Evolutionary conservation across 2,797 vertebrate species (phyloP), one percentile per base, ranked within the genome.

Genomic region (Pseudochirops cupreus): DNA sequence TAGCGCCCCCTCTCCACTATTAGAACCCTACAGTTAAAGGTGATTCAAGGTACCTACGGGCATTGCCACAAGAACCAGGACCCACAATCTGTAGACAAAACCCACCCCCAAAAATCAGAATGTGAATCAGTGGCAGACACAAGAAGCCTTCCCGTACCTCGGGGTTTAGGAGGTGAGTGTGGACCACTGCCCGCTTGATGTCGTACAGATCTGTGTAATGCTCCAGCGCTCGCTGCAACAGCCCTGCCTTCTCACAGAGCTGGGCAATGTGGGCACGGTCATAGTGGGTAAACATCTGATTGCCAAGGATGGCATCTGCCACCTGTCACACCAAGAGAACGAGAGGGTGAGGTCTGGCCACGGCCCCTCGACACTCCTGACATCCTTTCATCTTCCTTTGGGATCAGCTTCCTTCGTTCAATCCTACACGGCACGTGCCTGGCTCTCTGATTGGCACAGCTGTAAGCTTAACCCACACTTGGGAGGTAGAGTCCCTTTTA

Each of bases 231-330:
- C 99, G 98, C 98, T 99, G 99, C 53, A 99, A 99, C 93, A 99
- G 98, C 55, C 99, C 99, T 0, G 99, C 99, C 97, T 99, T 99
- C 98, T 99, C 99, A 96, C 99, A 99, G 97, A 99, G 98, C 99
- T 99, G 99, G 96, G 99, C 99, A 24, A 99, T 98, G 9, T 99
- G 99, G 92, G 99, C 98, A 82, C 99, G 99, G 97, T 99, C 99
- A 0, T 99, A 99, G 97, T 99, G 99, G 0, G 99, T 99, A 98
- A 99, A 99, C 99, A 99, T 99, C 98, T 99, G 99, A 98, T 99
- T 99, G 95, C 99, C 99, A 9, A 99, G 99, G 97, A 99, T 99
- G 24, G 99, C 99, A 97, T 99, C 99, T 97, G 99, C 99, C 93
- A 99, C 99, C 99, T 99, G 92, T 33, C 50, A 91, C 58, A 92